These are phyloP conservation scores for Thinocorus orbignyianus DNA, from an alignment of 2,113 vertebrate species.

Conservation along the genomic window DNA sequence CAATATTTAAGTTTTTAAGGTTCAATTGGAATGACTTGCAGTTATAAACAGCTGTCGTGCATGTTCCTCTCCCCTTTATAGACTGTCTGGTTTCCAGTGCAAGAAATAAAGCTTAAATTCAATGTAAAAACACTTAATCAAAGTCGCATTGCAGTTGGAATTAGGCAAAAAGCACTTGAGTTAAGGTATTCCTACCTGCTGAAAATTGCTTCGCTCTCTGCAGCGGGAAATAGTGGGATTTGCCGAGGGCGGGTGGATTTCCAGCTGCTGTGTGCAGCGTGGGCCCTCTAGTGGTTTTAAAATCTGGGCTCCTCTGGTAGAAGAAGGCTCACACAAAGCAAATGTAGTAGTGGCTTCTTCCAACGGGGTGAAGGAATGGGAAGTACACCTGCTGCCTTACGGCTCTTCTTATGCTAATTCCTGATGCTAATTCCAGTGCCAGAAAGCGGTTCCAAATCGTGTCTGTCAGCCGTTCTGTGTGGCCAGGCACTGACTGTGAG, in stretches of 20 bases:
- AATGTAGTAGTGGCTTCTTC: background rate
- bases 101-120: background rate
- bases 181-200: background rate
- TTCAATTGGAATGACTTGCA: background rate
- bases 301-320: rapidly evolving
- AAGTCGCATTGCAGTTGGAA: rapidly evolving
- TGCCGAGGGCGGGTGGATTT: background rate
- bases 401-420: rapidly evolving
- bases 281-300: conserved; percentile 66
- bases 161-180: background rate
- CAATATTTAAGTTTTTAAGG: background rate
- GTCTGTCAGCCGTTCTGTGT: rapidly evolving
- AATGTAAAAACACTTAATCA: background rate
- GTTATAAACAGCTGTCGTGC: background rate
- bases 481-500: background rate
- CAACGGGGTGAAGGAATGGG: rapidly evolving
- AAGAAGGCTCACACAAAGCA: background rate
- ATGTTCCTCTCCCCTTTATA: background rate
- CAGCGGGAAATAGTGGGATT: background rate
- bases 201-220: too few relatives aligned
- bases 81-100: background rate
- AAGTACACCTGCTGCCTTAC: rapidly evolving
- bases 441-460: background rate
- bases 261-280: background rate
- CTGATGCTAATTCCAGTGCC: rapidly evolving